Base-by-base conservation (phyloP, 2,797 vertebrate species). In the Sebastes vulpes region DNA sequence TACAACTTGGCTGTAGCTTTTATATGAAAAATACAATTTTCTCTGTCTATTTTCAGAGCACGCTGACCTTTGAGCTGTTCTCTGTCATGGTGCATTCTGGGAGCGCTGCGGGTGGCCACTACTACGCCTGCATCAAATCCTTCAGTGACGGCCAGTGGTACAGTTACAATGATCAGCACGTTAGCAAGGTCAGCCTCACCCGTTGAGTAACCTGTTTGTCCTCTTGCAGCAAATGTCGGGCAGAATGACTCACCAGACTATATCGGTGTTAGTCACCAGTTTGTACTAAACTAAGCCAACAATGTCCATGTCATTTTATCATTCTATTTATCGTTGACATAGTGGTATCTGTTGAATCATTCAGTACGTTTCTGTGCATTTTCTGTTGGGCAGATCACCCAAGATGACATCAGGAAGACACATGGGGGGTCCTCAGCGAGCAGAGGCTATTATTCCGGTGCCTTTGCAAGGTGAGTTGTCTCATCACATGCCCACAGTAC, bases 21-120 rank as follows among this genome's bases (percentile, higher is more conserved):
- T 21, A 29, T 67, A 53, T 78, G 6, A 78, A 46, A 23, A 58
- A 32, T 42, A 12, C 1, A 2, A 9, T 50, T 68, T 71, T 64
- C 23, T 46, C 26, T 78, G 18, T 90, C 57, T 60, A 3, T 77
- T 73, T 28, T 75, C 84, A 99, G 99, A 98, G 95, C 95, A 96
- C 97, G 83, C 93, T 97, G 92, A 96, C 97, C 67, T 99, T 99
- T 95, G 99, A 99, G 89, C 97, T 99, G 65, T 99, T 99, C 91
- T 99, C 98, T 6, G 98, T 99, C 89, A 99, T 99, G 99, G 99
- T 99, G 80, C 99, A 99, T 94, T 99, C 98, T 54, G 99, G 99
- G 78, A 99, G 99, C 61, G 99, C 98, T 71, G 99, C 99, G 28
- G 99, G 99, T 64, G 99, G 99, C 69, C 99, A 99, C 94, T 99